Evolutionary conservation across 2,888 invertebrate species (phyloP).

Genomic region (Yponomeuta plumbellus): DNA sequence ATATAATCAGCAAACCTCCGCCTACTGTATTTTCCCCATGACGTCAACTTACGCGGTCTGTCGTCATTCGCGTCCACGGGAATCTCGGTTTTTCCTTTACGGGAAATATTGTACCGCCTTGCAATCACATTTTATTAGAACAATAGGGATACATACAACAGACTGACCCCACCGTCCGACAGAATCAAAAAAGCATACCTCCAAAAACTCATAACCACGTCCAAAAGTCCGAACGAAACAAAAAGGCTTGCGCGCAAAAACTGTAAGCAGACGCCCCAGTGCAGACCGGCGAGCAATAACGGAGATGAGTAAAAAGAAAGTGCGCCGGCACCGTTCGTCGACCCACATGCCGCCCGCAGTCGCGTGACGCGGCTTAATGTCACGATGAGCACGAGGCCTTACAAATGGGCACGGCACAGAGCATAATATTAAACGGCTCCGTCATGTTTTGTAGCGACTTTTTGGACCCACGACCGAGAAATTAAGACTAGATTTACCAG

Average conservation of each 20-base stretch:
- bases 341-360: constrained; percentile 55
- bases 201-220: constrained; percentile 2
- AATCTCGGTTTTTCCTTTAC: no score
- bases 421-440: background rate
- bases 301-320: constrained; percentile 57
- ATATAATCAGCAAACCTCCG: no score
- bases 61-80: no score
- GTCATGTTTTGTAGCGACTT: no score
- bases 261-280: background rate
- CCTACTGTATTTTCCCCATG: no score
- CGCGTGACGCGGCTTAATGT: constrained; percentile 23
- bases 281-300: background rate
- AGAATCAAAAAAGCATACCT: background rate
- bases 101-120: no score
- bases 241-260: constrained; percentile 2
- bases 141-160: no score
- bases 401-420: background rate
- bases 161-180: background rate
- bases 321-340: constrained; percentile 60
- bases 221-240: background rate
- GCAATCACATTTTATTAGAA: no score
- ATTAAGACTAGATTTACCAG: no score
- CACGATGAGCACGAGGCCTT: constrained; percentile 2
- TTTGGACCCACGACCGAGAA: no score
- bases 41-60: no score